A percentile compares a stretch with the other conserved stretches of the same genome.
Evolutionary conservation across 2,113 vertebrate species (phyloP).

Genomic region (Geothlypis trichas): DNA sequence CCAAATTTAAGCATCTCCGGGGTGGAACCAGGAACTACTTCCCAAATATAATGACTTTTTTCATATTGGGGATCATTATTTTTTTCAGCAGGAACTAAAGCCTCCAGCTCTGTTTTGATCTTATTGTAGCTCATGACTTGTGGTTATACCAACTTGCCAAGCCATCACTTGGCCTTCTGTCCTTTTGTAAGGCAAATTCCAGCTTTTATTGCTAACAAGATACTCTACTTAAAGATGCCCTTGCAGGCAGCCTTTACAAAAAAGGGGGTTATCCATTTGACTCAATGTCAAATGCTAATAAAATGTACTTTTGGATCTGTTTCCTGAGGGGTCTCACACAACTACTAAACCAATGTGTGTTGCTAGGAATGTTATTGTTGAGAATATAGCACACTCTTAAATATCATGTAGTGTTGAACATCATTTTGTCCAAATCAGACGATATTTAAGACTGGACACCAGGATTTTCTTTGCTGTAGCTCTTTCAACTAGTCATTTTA

Average conservation of each 20-base stretch:
- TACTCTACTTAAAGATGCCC: background rate
- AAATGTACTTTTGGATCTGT: background rate
- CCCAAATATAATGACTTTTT: background rate
- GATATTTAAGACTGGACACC: background rate
- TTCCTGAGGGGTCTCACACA: background rate
- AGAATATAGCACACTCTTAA: background rate
- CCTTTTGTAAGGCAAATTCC: slow-evolving; percentile 24
- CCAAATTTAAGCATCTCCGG: background rate
- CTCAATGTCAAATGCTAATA: background rate
- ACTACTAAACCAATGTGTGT: background rate
- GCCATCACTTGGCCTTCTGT: background rate
- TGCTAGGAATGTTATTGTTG: background rate
- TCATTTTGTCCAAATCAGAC: background rate
- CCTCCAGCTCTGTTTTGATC: background rate
- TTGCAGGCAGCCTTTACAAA: background rate
- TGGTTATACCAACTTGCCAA: slow-evolving; percentile 8
- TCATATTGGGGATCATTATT: background rate
- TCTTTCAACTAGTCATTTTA: background rate
- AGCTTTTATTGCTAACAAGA: slow-evolving; percentile 13
- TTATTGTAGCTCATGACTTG: background rate
- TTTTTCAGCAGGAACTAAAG: background rate
- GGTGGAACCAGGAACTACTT: background rate
- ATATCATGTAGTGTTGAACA: background rate
- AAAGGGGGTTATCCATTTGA: background rate
- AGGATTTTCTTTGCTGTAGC: background rate